Conservation (phyloP, 1,140 invertebrate species). For the Leptopilina clavipes region DNA sequence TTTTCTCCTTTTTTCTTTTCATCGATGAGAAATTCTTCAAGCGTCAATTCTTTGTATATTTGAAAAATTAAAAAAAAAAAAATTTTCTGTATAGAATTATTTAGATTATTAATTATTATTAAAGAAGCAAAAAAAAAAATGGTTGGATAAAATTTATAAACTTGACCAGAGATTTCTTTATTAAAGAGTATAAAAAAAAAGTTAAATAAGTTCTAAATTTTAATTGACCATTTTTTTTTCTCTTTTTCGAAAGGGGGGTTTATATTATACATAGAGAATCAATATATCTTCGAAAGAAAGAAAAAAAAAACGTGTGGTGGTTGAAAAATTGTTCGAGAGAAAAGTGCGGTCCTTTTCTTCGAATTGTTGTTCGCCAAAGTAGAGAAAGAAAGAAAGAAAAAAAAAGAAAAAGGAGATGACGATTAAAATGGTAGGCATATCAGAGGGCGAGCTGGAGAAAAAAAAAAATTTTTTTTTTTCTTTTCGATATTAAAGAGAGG, state of each 20-base stretch:
- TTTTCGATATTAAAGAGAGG: slow-evolving; percentile 38
- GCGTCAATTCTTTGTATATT: not conserved
- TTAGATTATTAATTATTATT: too few species aligned
- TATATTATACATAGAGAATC: too few species aligned
- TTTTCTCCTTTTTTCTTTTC: slow-evolving; percentile 36
- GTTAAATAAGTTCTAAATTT: too few species aligned
- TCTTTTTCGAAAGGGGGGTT: too few species aligned
- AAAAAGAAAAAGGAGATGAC: slow-evolving; percentile 39
- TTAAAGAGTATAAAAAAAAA: slow-evolving; percentile 15
- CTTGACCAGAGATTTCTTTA: slow-evolving; percentile 12
- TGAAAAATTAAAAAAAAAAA: not conserved
- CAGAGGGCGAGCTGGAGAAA: slow-evolving; percentile 41
- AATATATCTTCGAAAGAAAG: too few species aligned
- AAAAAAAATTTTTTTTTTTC: slow-evolving; percentile 33
- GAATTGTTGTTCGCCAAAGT: slow-evolving; percentile 65
- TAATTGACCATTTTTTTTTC: too few species aligned
- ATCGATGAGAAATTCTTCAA: not conserved
- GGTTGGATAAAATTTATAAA: not conserved
- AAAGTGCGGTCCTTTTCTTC: slow-evolving; percentile 73
- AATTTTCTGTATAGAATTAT: too few species aligned
- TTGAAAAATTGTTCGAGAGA: slow-evolving; percentile 66
- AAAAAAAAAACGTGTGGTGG: slow-evolving; percentile 41
- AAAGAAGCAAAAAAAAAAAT: not conserved
- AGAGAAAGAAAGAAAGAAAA: slow-evolving; percentile 29
- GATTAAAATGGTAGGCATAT: slow-evolving; percentile 39